phyloP scores from a whole-genome alignment of 2,888 invertebrate species.

The Hydrotaea diabolus region DNA sequence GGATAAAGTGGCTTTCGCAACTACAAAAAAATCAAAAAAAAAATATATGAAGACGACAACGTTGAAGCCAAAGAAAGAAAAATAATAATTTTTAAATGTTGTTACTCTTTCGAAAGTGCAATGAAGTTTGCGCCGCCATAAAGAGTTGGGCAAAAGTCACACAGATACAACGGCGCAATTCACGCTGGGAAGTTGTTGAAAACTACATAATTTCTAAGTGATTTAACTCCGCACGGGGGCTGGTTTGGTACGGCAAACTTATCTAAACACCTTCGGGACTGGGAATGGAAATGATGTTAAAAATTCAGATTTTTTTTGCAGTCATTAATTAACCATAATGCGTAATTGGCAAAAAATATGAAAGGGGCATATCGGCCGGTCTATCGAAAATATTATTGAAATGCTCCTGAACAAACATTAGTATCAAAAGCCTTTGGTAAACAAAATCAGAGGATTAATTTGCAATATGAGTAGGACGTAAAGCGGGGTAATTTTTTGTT shows the following conservation, averaged over 20 bases:
- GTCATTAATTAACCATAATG: slow-evolving; percentile 18
- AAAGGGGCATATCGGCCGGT: no score
- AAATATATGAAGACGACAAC: background rate
- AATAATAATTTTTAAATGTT: slow-evolving; percentile 37
- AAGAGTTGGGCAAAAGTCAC: slow-evolving; percentile 21
- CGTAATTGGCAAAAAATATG: background rate
- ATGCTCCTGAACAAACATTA: no score
- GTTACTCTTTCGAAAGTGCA: slow-evolving; percentile 32
- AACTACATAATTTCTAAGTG: slow-evolving; percentile 38
- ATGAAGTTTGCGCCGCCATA: slow-evolving; percentile 30
- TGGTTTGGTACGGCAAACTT: background rate
- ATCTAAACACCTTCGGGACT: background rate
- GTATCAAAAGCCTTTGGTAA: no score
- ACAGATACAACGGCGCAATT: background rate
- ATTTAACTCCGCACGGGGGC: slow-evolving; percentile 19
- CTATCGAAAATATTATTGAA: no score
- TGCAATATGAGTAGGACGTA: no score
- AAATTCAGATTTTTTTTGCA: background rate
- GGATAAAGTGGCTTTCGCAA: slow-evolving; percentile 73
- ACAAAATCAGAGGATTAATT: no score
- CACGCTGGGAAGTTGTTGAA: slow-evolving; percentile 18
- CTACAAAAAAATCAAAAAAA: no score
- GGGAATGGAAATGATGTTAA: background rate
- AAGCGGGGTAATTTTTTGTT: no score
- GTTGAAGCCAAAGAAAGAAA: background rate